Percentiles rank a stretch among this genome's conserved stretches.
These are phyloP conservation scores for Congeria kusceri DNA, from an alignment of 2,888 invertebrate genomes.

Conservation along the genomic window DNA sequence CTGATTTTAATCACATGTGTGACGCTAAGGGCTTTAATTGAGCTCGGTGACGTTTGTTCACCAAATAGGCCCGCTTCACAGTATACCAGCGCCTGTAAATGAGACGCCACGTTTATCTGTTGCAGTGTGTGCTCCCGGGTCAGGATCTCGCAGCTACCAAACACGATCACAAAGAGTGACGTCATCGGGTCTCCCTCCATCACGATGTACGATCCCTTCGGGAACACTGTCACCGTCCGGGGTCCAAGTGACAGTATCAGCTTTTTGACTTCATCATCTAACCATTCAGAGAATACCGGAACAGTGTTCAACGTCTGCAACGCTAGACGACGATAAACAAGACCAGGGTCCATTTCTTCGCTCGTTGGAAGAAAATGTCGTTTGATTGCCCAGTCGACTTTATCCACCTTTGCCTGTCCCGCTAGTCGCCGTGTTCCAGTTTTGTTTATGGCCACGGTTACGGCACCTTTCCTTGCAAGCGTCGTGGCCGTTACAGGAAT, in stretches of 20 bases:
- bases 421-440: background rate
- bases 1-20: no score
- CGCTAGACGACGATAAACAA: conserved; percentile 48
- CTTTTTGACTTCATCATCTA: conserved; percentile 46
- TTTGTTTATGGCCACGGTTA: background rate
- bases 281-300: conserved; percentile 43
- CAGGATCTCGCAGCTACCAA: conserved; percentile 43
- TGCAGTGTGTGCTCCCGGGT: no score
- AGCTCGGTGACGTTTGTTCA: no score
- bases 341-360: conserved; percentile 43
- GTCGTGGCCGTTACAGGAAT: conserved; percentile 46
- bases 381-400: conserved; percentile 62
- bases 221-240: conserved; percentile 53
- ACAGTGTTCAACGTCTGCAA: conserved; percentile 41
- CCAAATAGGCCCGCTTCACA: no score
- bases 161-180: conserved; percentile 44
- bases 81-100: no score
- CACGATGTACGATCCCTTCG: conserved; percentile 45
- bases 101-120: no score
- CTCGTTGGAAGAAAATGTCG: conserved; percentile 62
- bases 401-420: no score
- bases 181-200: conserved; percentile 54
- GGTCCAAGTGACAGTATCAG: conserved; percentile 57
- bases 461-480: conserved; percentile 18
- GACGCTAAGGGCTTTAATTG: no score